A percentile compares a stretch with the other conserved stretches of the same genome.
Evolutionary conservation across 2,797 vertebrate genomes (phyloP).

Genomic region (Apogon talboti): DNA sequence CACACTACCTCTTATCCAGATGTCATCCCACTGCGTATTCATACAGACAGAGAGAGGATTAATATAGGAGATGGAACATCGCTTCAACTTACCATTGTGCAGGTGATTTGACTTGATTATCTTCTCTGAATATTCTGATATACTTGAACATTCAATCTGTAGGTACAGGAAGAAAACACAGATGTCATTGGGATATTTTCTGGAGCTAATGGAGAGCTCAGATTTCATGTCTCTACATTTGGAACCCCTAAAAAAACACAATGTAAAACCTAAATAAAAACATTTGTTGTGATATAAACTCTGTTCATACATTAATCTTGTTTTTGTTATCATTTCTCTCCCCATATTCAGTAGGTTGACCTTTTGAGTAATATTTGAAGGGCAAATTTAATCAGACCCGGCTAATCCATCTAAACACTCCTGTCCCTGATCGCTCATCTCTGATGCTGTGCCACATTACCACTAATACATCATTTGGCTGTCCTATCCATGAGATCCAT

Average conservation of each 20-base stretch:
- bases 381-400: constrained; percentile 48
- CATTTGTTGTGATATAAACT: neutral
- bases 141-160: constrained; percentile 98
- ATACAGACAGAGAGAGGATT: constrained; percentile 14
- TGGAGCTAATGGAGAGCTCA: neutral
- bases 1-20: constrained; percentile 34
- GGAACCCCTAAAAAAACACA: no score
- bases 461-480: constrained; percentile 30
- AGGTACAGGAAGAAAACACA: constrained; percentile 35
- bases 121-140: constrained; percentile 98
- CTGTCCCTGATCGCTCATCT: constrained; percentile 32
- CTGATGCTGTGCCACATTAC: constrained; percentile 4
- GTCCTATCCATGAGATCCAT: constrained; percentile 21
- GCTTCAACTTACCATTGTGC: constrained; percentile 90
- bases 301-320: neutral
- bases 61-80: constrained; percentile 3
- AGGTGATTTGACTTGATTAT: constrained; percentile 98
- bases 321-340: neutral
- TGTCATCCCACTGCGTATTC: neutral
- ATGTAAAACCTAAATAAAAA: neutral
- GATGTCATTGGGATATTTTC: constrained; percentile 1
- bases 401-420: constrained; percentile 28
- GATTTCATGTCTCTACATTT: no score
- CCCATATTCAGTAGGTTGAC: constrained; percentile 18
- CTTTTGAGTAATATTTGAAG: constrained; percentile 30